Evolutionary conservation across 2,888 invertebrate genomes (phyloP), one percentile per base, ranked within the genome.

Genomic region (Globia sparganii): DNA sequence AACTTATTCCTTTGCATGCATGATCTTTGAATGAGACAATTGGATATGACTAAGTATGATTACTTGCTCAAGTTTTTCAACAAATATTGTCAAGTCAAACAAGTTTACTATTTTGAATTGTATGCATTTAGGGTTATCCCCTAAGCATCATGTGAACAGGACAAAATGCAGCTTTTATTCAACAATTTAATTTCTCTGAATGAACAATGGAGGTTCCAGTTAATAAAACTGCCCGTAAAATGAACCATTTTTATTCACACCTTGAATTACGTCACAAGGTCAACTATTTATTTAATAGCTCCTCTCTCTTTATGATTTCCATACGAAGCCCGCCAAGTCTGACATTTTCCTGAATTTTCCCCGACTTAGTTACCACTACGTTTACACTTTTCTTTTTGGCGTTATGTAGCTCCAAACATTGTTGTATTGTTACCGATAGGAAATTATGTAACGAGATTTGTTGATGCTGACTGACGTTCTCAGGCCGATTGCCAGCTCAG

Each of bases 241-340:
- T 65, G 11, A 49, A 64, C 34, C 37, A 59, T 68, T 81, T 77
- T 75, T 75, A 78, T 81, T 69, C 62, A 67, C 28, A 82, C 58
- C 61, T 64, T 74, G 73, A 75, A 74, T 76, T 70, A 79, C 70
- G 62, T 43, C 34, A 28, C 81, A 86, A 86, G 87, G 84, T 84
- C 78, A 75, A 21, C 46, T 68, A 62, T 62, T 53, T 75, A 69
- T 76, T 59, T 67, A 75, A 67, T 78, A 61, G 49, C 49, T 61
- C 72, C 53, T 84, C 74, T 84, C 74, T 79, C 68, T 84, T 68
- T 78, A 40, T 43, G 31, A 66, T 75, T 75, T 80, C 61, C 21
- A 53, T 61, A 46, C 28, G 56, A 74, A 49, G 59, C 40, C 49
- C 43, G 40, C 3, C 2, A 56, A 58, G 56, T 49, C 31, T 77